Base-by-base conservation (phyloP, 2,888 invertebrate species). In the Drosophila maculinotata region DNA sequence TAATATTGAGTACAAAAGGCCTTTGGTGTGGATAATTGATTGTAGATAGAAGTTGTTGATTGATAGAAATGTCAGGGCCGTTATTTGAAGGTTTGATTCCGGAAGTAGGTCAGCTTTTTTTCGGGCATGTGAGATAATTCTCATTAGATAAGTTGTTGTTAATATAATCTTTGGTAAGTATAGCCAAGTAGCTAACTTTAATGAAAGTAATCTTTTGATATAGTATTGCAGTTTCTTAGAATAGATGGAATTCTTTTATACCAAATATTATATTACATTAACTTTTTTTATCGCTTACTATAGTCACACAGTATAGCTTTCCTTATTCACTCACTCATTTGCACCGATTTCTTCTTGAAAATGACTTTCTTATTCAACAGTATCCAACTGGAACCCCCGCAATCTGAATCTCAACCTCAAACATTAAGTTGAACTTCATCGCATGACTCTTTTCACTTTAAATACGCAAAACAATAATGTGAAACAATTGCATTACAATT, bases 51-150 rank as follows among this genome's bases (percentile, higher is more conserved):
- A 59, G 51, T 69, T 23, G 28, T 45, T 75, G 76, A 51, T 68
- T 73, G 80, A 86, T 83, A 79, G 80, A 86, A 54, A 69, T 86
- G 83, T 86, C 80, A 86, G 60, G 83, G 80, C 53, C 70, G 39
- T 76, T 68, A 52, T 58, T 8, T 59, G 45, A 15, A n/a, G 6
- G 30, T 36, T 30, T 9, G 20, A 9, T 6, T n/a, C n/a, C 23
- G 26, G 38, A 80, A 69, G 38, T 80, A 17, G 86, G 86, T 79
- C 86, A 86, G 26, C n/a, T n/a, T 49, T 28, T 8, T 17, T 15
- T 30, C 23, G 17, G 39, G n/a, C n/a, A 17, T 10, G 23, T 26
- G 1, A 14, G 65, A 47, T 48, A 38, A 25, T 20, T 8, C 7
- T 35, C 7, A 12, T 30, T 45, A 10, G 15, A 28, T 23, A 23